Base-by-base conservation (phyloP, 2,888 invertebrate species). In the Trimorus sp. region DNA sequence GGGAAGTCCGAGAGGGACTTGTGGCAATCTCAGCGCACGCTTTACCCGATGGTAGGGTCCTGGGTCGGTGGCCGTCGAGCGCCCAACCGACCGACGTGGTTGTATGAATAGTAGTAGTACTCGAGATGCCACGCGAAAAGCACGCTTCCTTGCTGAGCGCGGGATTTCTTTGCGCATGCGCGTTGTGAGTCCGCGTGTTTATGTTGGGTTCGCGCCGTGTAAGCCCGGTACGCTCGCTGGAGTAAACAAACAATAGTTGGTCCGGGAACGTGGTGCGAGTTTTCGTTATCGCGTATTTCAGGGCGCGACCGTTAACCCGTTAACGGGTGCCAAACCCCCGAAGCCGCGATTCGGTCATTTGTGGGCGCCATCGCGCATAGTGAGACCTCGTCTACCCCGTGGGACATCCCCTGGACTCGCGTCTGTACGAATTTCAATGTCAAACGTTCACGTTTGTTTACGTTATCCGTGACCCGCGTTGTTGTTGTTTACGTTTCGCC, bases 41-140 rank as follows among this genome's bases (percentile, higher is more conserved):
- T 73, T 74, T 74, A 40, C n/a, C n/a, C 49, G 65, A 48, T 74
- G 74, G 74, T 65, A 68, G 68, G 75, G 68, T 81, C 65, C 74
- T 82, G 76, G 82, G 65, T 74, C 65, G 74, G 65, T 74, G 58
- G 65, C 74, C 74, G 62, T 45, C 15, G 53, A 42, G 60, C 42
- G 45, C 58, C 54, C 62, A 63, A 37, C 26, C 63, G 38, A 37
- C 26, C 49, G 74, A 11, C 42, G 73, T 45, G 53, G 62, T 54
- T 68, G 15, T 38, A 73, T 48, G 62, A 73, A 56, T 83, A 83
- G 76, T 76, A 68, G 85, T 86, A 87, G 87, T 88, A 88, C 85
- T 86, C 85, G 87, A 85, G 86, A 86, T 86, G 84, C 85, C 87
- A 86, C 86, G 84, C 87, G 86, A 86, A 83, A 69, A 81, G 74